Evolutionary conservation across 2,888 invertebrate genomes (phyloP), one percentile per base, ranked within the genome.

Genomic region (Rhingia rostrata): DNA sequence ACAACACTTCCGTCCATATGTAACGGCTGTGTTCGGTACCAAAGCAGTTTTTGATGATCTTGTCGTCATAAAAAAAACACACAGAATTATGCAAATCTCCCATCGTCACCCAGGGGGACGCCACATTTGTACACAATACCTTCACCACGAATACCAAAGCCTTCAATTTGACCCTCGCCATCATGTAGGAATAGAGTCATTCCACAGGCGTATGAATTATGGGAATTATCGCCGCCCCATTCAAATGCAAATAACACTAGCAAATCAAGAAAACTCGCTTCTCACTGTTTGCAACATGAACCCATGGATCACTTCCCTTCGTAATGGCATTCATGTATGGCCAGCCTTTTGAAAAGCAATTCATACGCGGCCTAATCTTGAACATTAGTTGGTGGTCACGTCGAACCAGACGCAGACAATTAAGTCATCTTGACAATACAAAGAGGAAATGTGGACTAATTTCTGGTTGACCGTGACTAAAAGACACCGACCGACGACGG

Each of bases 381-480:
- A 56, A 84, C 74, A 84, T 84, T 84, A 84, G 74, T 70, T 75
- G 74, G 84, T 80, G 84, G 84, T 80, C 84, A 84, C 84, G 84
- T 84, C 56, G 69, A 39, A 10, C 41, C 22, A 39, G 63, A 35
- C 14, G 14, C 69, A 69, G 66, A 73, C 79, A 80, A 84, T 84
- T 70, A 70, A 84, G 66, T 45, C 79, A 79, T 79, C 84, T 84
- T 70, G 54, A 75, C 60, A 66, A 66, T 47, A 61, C 49, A 84
- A 79, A 80, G 43, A 84, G 80, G 84, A 80, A 80, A 84, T 84
- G 70, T 84, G 84, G n/a, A 74, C 84, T 75, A 84, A 84, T 84
- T 84, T 80, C 66, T 84, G 84, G 80, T 80, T 84, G 84, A 84
- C 84, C 84, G 84, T 84, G 84, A 84, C 84, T 84, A 84, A 84